Evolutionary conservation across 2,797 vertebrate species (phyloP).

Genomic region (Parotocinclus haroldoi): DNA sequence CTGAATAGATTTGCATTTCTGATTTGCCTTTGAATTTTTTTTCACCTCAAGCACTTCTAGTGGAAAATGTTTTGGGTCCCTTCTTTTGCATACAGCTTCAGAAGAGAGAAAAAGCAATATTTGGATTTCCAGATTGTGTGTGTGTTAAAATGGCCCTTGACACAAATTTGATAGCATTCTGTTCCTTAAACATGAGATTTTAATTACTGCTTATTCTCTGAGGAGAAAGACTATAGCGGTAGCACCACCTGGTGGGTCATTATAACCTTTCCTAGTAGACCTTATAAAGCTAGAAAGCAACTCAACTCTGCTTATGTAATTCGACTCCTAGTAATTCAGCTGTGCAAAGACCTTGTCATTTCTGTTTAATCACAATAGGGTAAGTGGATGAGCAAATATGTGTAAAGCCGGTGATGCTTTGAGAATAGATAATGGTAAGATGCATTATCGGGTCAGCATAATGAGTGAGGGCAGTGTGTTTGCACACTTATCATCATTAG

Average conservation of each 20-base stretch:
- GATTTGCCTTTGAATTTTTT: too few relatives aligned
- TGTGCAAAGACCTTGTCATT: background rate
- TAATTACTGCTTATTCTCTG: constrained; percentile 7
- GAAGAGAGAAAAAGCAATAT: too few relatives aligned
- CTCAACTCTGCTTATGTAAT: background rate
- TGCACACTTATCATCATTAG: constrained; percentile 4
- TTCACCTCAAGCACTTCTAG: background rate
- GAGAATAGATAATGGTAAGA: background rate
- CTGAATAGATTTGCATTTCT: too few relatives aligned
- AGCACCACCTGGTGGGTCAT: constrained; percentile 42
- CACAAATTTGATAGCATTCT: background rate
- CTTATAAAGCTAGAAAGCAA: background rate
- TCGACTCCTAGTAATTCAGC: background rate
- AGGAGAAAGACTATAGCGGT: constrained; percentile 15
- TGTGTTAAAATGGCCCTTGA: background rate
- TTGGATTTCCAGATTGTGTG: background rate
- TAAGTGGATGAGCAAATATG: background rate
- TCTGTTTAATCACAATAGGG: background rate
- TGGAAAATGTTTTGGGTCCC: background rate
- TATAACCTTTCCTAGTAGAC: background rate
- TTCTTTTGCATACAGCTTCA: too few relatives aligned
- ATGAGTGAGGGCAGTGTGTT: constrained; percentile 4
- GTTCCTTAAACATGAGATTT: constrained; percentile 7
- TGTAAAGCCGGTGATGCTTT: background rate
- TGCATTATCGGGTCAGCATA: background rate